Percentiles rank a stretch among this genome's conserved stretches.
These are phyloP conservation scores for Bucco capensis DNA, from an alignment of 2,113 vertebrate genomes.

Conservation along the genomic window DNA sequence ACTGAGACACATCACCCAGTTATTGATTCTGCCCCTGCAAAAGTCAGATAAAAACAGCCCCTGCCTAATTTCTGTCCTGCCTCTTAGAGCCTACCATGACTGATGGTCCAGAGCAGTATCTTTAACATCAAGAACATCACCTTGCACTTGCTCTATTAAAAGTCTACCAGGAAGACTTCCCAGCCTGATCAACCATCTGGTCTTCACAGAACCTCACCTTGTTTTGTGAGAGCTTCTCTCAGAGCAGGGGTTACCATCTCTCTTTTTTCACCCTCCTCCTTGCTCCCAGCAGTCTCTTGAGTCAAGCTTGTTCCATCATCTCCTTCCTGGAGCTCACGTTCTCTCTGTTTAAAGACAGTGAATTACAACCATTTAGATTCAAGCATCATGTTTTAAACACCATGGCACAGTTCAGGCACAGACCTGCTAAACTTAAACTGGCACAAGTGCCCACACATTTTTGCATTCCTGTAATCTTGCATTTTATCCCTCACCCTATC, in stretches of 20 bases:
- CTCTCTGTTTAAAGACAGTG: constrained; percentile 69
- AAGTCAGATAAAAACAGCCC: not conserved
- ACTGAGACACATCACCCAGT: accelerated
- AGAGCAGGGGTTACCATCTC: constrained; percentile 93
- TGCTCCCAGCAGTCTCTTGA: constrained; percentile 39
- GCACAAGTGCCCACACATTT: not conserved
- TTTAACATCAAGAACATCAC: not conserved
- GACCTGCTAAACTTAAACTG: not conserved
- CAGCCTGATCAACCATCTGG: not conserved
- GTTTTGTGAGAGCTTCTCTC: constrained; percentile 84
- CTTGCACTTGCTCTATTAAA: not conserved
- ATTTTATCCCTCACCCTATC: not conserved
- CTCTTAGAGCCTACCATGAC: accelerated
- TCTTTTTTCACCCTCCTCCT: constrained; percentile 70
- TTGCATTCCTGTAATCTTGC: accelerated
- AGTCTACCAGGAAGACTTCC: not conserved
- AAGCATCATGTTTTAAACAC: not conserved
- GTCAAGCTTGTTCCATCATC: constrained; percentile 45
- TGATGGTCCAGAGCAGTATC: not conserved
- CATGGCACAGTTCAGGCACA: not conserved
- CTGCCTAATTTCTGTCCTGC: not conserved
- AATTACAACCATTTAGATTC: not conserved
- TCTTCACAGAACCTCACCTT: constrained; percentile 77
- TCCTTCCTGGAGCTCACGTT: constrained; percentile 37
- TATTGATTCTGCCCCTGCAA: not conserved